These are phyloP conservation scores for Ostrea edulis DNA, from an alignment of 1,140 invertebrate species.

Conservation along the genomic window DNA sequence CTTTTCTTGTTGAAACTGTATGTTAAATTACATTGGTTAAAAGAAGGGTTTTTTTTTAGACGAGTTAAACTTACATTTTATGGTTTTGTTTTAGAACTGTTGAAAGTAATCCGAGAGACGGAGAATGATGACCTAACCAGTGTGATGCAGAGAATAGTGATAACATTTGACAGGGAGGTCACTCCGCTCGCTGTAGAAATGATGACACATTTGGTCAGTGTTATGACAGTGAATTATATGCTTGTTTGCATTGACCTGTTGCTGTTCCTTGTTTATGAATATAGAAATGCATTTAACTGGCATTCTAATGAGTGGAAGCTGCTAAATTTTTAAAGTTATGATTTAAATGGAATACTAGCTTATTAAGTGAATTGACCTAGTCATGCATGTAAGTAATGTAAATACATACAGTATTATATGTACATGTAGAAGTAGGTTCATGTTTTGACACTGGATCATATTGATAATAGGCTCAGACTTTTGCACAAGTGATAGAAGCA, in stretches of 20 bases:
- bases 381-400: too few relatives aligned
- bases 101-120: constrained; percentile 96
- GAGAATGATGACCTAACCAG: constrained; percentile 98
- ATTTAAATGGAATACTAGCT: too few relatives aligned
- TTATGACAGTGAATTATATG: not conserved
- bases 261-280: too few relatives aligned
- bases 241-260: too few relatives aligned
- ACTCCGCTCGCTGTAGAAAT: constrained; percentile 97
- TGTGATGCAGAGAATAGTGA: constrained; percentile 97
- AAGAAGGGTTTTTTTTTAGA: not conserved
- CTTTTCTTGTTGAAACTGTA: not conserved
- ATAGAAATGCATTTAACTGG: too few relatives aligned
- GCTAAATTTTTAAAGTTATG: too few relatives aligned
- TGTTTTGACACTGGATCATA: not conserved
- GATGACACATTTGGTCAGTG: constrained; percentile 89
- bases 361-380: too few relatives aligned
- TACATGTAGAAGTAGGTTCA: not conserved
- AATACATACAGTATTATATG: not conserved
- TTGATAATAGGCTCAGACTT: constrained; percentile 87
- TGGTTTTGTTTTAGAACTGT: constrained; percentile 83
- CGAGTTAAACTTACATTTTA: not conserved
- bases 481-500: constrained; percentile 88
- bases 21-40: not conserved
- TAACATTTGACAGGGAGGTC: constrained; percentile 93
- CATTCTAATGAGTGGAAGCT: too few relatives aligned